Conservation (phyloP, 2,888 invertebrate species). For the Crocallis elinguaria region DNA sequence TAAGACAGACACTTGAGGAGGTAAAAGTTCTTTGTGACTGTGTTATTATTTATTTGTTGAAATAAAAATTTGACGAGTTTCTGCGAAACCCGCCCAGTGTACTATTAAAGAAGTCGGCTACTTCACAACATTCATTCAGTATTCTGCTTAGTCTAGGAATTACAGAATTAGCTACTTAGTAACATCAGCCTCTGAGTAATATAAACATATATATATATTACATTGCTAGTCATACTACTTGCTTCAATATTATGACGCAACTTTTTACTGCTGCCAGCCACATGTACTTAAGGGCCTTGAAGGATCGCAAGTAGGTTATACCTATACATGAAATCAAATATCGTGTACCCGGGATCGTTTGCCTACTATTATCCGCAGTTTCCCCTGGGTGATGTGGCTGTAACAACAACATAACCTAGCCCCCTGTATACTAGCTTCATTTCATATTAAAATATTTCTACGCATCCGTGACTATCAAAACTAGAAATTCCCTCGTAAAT, state of each 20-base stretch:
- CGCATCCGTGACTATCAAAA: constrained; percentile 44
- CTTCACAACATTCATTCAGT: too few species aligned
- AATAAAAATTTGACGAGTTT: too few species aligned
- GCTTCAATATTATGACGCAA: not conserved
- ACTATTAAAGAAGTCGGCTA: too few species aligned
- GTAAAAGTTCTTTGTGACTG: too few species aligned
- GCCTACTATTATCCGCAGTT: constrained; percentile 35
- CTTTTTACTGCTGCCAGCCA: not conserved
- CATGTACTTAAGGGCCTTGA: constrained; percentile 47
- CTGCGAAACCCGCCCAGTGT: too few species aligned
- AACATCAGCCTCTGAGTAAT: too few species aligned
- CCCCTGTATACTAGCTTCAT: constrained; percentile 45
- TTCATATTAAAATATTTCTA: constrained; percentile 56
- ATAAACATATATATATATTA: too few species aligned
- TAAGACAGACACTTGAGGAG: too few species aligned
- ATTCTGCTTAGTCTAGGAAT: too few species aligned
- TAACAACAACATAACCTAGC: constrained; percentile 30
- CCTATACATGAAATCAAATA: constrained; percentile 73
- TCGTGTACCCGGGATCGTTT: constrained; percentile 49
- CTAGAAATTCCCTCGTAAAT: constrained; percentile 29
- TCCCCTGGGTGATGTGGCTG: constrained; percentile 34
- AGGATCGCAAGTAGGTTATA: constrained; percentile 61
- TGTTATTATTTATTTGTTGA: too few species aligned
- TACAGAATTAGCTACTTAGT: too few species aligned
- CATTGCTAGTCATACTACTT: not conserved